Conservation (phyloP, 2,888 invertebrate species). For the Acrobasis repandana region DNA sequence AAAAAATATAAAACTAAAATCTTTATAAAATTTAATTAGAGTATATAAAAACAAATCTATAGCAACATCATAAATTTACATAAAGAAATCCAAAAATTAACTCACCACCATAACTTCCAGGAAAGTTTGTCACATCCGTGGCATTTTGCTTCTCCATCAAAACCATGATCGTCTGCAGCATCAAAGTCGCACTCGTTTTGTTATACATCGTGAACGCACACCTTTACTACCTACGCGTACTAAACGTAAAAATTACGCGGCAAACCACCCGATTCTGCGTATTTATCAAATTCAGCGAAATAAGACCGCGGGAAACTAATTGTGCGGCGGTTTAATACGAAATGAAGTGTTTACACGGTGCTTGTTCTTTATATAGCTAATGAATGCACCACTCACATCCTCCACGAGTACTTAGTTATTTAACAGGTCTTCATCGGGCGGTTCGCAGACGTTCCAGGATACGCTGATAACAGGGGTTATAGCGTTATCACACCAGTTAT, state of each 20-base stretch:
- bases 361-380: slow-evolving; percentile 61
- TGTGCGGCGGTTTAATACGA: slow-evolving; percentile 50
- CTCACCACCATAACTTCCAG: slow-evolving; percentile 64
- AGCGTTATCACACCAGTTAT: slow-evolving; percentile 69
- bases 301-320: slow-evolving; percentile 43
- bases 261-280: slow-evolving; percentile 28
- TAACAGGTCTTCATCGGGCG: slow-evolving; percentile 60
- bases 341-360: slow-evolving; percentile 53
- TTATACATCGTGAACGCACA: slow-evolving; percentile 61
- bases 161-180: slow-evolving; percentile 79
- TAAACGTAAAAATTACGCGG: slow-evolving; percentile 30
- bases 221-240: not conserved
- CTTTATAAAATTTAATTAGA: no score
- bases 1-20: no score
- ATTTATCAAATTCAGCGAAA: slow-evolving; percentile 42
- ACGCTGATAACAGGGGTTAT: slow-evolving; percentile 74
- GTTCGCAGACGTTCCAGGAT: slow-evolving; percentile 80
- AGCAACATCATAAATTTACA: slow-evolving; percentile 6
- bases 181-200: slow-evolving; percentile 73
- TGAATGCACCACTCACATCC: slow-evolving; percentile 55
- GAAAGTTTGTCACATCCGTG: slow-evolving; percentile 65
- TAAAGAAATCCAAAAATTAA: slow-evolving; percentile 35
- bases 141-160: slow-evolving; percentile 77
- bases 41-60: not conserved
- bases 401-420: slow-evolving; percentile 47